Percentiles rank a stretch among this genome's conserved stretches.
These are phyloP conservation scores for Petrolisthes cinctipes DNA, from an alignment of 2,888 invertebrate genomes.

Conservation along the genomic window DNA sequence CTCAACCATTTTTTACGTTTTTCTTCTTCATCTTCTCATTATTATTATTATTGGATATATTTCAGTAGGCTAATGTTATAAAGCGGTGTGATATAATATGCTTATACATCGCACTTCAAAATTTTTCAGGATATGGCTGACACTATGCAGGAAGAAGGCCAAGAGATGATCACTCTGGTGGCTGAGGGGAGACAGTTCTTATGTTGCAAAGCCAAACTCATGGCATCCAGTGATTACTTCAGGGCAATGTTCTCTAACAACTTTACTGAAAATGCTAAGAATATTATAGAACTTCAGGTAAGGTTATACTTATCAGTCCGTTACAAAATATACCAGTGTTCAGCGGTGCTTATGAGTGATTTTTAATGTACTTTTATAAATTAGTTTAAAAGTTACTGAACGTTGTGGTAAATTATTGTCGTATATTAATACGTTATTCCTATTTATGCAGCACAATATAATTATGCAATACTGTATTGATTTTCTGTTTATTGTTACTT, in stretches of 20 bases:
- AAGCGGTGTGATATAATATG: no score
- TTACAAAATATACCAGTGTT: not conserved
- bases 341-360: no score
- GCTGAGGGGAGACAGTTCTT: slow-evolving; percentile 42
- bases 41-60: no score
- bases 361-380: no score
- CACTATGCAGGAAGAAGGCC: not conserved
- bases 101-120: no score
- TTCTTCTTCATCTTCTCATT: no score
- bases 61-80: no score
- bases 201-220: slow-evolving; percentile 35
- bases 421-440: not conserved
- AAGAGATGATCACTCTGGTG: slow-evolving; percentile 35
- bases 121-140: not conserved
- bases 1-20: no score
- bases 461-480: not conserved
- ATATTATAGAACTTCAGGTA: slow-evolving; percentile 51
- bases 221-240: slow-evolving; percentile 51
- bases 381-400: not conserved
- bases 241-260: slow-evolving; percentile 56
- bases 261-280: slow-evolving; percentile 51
- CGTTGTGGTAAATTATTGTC: not conserved
- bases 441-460: not conserved
- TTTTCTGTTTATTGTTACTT: not conserved
- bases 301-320: not conserved